Evolutionary conservation across 2,113 vertebrate genomes (phyloP).

Genomic region (Astur gentilis): DNA sequence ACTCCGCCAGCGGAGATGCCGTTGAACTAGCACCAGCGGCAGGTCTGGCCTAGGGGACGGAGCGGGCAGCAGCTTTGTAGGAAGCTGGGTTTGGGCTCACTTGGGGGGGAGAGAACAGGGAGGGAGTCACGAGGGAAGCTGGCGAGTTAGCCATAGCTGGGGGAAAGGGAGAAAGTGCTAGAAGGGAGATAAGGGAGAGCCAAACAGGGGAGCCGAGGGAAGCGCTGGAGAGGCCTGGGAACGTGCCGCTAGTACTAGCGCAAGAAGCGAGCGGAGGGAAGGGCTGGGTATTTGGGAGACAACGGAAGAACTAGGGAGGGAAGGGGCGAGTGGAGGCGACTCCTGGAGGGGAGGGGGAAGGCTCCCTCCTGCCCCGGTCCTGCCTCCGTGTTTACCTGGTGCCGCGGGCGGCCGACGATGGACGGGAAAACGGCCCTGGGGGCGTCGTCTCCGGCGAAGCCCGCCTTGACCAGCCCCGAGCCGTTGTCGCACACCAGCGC

Average conservation of each 20-base stretch:
- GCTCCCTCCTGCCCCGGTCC: neutral
- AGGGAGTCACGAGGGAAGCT: neutral
- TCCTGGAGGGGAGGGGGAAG: neutral
- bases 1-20: neutral
- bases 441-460: conserved; percentile 96
- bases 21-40: neutral
- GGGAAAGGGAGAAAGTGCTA: neutral
- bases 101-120: neutral
- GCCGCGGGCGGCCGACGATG: conserved; percentile 96
- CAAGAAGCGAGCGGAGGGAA: neutral
- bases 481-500: conserved; percentile 99
- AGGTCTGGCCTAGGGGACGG: neutral
- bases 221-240: neutral
- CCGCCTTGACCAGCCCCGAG: conserved; percentile 96
- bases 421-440: conserved; percentile 97
- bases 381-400: conserved; percentile 80
- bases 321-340: accelerated
- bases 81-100: neutral
- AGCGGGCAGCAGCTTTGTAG: neutral
- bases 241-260: accelerated
- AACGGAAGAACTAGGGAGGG: neutral
- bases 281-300: too few relatives aligned
- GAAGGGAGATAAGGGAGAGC: neutral
- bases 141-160: neutral
- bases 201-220: neutral